phyloP scores from a whole-genome alignment of 2,113 vertebrate species.

The Corythornis vintsioides region DNA sequence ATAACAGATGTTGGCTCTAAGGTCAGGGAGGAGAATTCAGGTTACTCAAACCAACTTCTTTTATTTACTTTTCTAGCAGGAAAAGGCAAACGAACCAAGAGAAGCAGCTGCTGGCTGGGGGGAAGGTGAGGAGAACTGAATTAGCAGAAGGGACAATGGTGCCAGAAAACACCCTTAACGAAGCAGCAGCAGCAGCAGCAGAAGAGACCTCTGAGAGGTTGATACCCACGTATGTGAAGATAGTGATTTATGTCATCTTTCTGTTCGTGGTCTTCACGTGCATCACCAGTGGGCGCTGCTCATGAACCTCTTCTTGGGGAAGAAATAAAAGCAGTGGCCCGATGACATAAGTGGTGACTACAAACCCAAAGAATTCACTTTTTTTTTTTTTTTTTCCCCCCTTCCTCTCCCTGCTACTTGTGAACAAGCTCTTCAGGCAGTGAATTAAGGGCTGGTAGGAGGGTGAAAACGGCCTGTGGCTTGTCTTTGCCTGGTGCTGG shows the following conservation, averaged over 20 bases:
- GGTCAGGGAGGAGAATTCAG: not conserved
- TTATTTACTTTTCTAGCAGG: not conserved
- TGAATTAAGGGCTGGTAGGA: not conserved
- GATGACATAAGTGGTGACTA: not conserved
- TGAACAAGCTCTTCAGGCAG: not conserved
- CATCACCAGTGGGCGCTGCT: not conserved
- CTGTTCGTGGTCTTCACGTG: constrained; percentile 66
- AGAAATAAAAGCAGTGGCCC: not conserved
- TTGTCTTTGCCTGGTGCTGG: not conserved
- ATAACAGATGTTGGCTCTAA: not conserved
- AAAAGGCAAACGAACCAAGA: constrained; percentile 68
- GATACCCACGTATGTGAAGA: constrained; percentile 70
- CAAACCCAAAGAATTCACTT: not conserved
- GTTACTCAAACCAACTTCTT: not conserved
- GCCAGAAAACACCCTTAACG: not conserved
- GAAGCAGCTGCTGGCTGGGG: too few species aligned
- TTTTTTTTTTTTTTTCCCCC: too few species aligned
- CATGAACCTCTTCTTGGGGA: not conserved
- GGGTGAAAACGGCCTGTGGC: not conserved
- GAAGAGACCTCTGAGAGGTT: constrained; percentile 37
- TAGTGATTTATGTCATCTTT: constrained; percentile 73
- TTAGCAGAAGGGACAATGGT: too few species aligned
- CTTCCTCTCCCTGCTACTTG: not conserved
- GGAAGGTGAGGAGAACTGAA: not conserved
- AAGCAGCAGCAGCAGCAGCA: not conserved